phyloP scores from a whole-genome alignment of 1,140 invertebrate species.

The Dryas iulia region DNA sequence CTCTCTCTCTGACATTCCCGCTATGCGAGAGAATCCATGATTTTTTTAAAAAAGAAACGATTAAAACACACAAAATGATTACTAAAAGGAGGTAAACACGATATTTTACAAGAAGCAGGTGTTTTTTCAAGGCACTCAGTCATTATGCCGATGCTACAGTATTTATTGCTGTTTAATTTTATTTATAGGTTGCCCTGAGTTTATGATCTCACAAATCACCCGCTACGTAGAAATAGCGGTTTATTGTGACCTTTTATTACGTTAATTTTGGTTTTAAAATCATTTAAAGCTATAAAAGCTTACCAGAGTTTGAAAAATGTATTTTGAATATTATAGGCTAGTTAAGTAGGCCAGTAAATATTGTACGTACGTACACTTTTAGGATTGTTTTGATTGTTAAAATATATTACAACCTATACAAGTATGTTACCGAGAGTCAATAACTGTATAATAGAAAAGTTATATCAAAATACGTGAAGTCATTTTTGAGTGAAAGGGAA shows the following conservation, averaged over 20 bases:
- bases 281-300: background rate
- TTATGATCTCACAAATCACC: background rate
- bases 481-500: no score
- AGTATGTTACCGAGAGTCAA: no score
- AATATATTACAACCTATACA: no score
- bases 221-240: background rate
- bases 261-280: background rate
- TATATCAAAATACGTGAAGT: no score
- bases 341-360: no score
- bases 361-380: no score
- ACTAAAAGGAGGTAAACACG: background rate
- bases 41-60: background rate
- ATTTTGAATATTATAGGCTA: no score
- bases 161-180: background rate
- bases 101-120: slow-evolving; percentile 4
- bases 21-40: no score
- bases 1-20: no score
- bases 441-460: no score
- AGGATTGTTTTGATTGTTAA: no score
- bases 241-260: background rate
- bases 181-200: background rate
- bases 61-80: background rate
- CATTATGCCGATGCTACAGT: background rate
- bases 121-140: background rate
- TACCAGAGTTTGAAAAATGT: background rate